phyloP scores from a whole-genome alignment of 2,888 invertebrate genomes.

The Oasisia sp. region DNA sequence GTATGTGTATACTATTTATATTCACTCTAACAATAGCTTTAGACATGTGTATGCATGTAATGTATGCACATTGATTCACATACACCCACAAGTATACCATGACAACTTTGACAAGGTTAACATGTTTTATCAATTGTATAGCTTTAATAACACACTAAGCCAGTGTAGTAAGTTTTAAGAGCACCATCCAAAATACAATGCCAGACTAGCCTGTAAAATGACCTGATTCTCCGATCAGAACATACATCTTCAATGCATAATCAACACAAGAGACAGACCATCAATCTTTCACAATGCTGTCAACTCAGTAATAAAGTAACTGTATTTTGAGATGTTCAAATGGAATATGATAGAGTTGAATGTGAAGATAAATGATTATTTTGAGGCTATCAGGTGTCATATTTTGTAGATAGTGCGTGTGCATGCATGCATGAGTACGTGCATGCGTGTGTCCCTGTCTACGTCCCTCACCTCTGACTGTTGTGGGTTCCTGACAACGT shows the following conservation, averaged over 20 bases:
- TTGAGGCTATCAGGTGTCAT: background rate
- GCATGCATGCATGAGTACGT: background rate
- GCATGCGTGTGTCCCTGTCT: background rate
- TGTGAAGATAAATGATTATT: too few relatives aligned
- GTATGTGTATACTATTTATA: background rate
- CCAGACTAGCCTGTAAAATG: background rate
- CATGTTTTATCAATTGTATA: background rate
- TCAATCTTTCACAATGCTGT: background rate
- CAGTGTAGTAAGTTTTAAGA: background rate
- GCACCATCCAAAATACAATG: background rate
- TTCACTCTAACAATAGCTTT: too few relatives aligned
- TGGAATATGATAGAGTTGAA: too few relatives aligned
- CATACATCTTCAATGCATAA: background rate
- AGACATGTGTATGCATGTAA: background rate
- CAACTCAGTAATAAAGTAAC: too few relatives aligned
- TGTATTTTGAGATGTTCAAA: too few relatives aligned
- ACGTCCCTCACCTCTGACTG: constrained; percentile 73
- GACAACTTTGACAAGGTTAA: background rate
- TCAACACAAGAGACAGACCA: background rate
- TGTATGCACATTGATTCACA: background rate
- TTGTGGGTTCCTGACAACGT: constrained; percentile 94
- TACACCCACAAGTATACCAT: background rate
- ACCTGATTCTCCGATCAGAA: background rate
- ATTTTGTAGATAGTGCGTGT: background rate
- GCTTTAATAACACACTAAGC: background rate